Evolutionary conservation across 2,113 vertebrate species (phyloP), one percentile per base, ranked within the genome.

Genomic region (Rynchops niger): DNA sequence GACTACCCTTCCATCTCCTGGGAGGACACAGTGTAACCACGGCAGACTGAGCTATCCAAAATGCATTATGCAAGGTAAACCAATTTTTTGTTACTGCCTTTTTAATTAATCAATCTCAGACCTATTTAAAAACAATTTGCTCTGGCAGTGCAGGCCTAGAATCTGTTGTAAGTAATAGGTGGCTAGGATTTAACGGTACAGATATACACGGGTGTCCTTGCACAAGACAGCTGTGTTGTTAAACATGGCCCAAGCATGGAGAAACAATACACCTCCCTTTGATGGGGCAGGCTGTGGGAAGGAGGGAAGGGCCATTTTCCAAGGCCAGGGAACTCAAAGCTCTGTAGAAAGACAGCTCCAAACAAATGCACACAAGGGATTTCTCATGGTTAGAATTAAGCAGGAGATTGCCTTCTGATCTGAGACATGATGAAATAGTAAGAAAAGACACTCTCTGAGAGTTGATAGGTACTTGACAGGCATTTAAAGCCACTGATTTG

Each of bases 1-100:
- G 9, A 85, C 74, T 40, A 50, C 50, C 3, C 4, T 30, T 15
- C 30, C 32, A 6, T 97, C 97, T 14, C 93, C 89, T 38, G 90
- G 98, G 17, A 97, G 98, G 32, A 98, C 95, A 47, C 95, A 90
- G 38, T 98, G 98, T 76, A 62, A 85, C 22, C 74, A n/a, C 0
- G 98, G 98, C 81, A 92, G 92, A 43, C 58, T 98, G 82, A 91
- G 66, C 40, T 98, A 98, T 16, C 98, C 98, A 1, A 47, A 92
- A 17, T 98, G 98, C 45, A 15, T 97, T 62, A 82, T 52, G 65
- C 97, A 96, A 98, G 98, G 98, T 98, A 97, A 97, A 80, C 11
- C 4, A 49, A 9, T 43, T 65, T 40, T 17, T 61, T 36, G 6
- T 19, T 63, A 65, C 23, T 81, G 12, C 2, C 3, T 86, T 61